A percentile compares a stretch with the other conserved stretches of the same genome.
phyloP scores from a whole-genome alignment of 2,888 invertebrate species.

The Dioctria rufipes region DNA sequence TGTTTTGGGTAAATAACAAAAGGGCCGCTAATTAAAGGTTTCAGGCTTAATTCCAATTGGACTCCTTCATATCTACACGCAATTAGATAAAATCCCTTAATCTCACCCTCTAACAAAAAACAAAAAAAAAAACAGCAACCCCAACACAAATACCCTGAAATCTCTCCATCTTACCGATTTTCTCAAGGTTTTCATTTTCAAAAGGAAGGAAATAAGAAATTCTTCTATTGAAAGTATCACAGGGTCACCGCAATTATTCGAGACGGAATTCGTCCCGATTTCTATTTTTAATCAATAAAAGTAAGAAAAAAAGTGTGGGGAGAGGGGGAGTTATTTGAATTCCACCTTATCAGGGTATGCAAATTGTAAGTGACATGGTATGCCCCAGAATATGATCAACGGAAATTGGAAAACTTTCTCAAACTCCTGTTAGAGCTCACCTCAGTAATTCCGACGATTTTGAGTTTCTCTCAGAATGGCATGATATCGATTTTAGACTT shows the following conservation, averaged over 20 bases:
- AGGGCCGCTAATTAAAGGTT: conserved; percentile 14
- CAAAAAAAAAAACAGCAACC: not conserved
- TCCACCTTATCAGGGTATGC: not conserved
- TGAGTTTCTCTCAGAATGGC: not conserved
- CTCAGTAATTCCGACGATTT: not conserved
- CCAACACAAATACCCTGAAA: not conserved
- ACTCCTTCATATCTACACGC: not conserved
- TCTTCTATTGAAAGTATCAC: not conserved
- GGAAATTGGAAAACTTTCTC: conserved; percentile 32
- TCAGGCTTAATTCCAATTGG: not conserved
- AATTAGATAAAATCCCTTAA: not conserved
- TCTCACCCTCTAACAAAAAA: not conserved
- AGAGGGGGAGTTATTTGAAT: not conserved
- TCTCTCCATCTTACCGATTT: not conserved
- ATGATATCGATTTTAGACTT: not conserved
- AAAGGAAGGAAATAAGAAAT: not conserved
- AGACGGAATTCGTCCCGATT: not conserved
- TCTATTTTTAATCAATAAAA: conserved; percentile 1
- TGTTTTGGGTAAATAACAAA: conserved; percentile 20
- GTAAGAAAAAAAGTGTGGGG: not conserved
- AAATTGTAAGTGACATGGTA: not conserved
- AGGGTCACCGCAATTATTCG: not conserved
- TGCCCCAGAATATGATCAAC: not conserved
- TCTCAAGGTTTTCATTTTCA: not conserved
- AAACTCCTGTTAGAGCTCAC: not conserved